Base-by-base conservation (phyloP, 35 echinoderm and acorn worm species). In the Stichopus chloronotus region DNA sequence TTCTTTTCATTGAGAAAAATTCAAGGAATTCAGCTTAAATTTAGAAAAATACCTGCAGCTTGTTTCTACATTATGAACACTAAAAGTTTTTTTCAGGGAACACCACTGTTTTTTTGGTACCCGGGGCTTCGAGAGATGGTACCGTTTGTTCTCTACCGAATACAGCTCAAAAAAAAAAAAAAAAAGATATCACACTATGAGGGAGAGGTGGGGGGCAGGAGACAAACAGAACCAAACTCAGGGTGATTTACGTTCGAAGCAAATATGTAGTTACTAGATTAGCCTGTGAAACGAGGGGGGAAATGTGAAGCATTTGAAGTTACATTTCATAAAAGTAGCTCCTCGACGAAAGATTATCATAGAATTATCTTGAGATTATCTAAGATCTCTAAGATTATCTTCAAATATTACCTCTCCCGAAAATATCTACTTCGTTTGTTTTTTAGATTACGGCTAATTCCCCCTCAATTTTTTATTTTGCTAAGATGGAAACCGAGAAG, bases 31-130 rank as follows among this genome's bases (percentile, higher is more conserved):
- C 22, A 4, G 16, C 57, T 57, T 84, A 84, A 84, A 57, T 84
- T 84, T 84, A 84, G 81, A 84, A 84, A 22, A 20, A 58, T 54
- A 84, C 81, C 81, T 84, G 54, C 81, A 84, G 81, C 55, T 58
- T 83, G 55, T 83, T 12, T 11, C 24, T 14, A 83, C 52, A 57
- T 58, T 19, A 21, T 84, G 55, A 57, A 58, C 53, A 58, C 55
- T 57, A 57, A 55, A 84, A n/a, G n/a, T n/a, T n/a, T n/a, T n/a
- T 17, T 84, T 22, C 5, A 22, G 9, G 22, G 52, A 84, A 53
- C n/a, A 55, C 57, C 81, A 84, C n/a, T 57, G 54, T 84, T n/a
- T n/a, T 14, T 78, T 84, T 84, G 9, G 25, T 55, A 21, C 56
- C 81, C 81, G 81, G 58, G 81, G 81, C 81, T 84, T 58, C 4